Conservation (phyloP, 2,113 vertebrate genomes). For the Eretmochelys imbricata region DNA sequence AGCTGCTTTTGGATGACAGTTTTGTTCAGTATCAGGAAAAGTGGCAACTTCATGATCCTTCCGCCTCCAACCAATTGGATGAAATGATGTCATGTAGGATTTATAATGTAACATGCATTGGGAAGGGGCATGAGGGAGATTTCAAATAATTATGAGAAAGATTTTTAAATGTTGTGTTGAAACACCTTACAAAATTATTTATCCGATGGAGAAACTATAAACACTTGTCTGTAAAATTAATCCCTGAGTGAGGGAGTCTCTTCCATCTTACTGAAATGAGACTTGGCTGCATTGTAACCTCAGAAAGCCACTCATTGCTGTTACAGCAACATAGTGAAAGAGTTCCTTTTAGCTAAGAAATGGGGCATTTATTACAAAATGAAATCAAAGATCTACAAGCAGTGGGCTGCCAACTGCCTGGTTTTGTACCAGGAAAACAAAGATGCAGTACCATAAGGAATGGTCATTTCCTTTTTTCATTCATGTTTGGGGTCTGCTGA, state of each 20-base stretch:
- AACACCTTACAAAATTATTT: background rate
- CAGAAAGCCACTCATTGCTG: background rate
- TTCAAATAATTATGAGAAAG: background rate
- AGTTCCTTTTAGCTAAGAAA: background rate
- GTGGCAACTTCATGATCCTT: background rate
- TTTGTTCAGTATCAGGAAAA: background rate
- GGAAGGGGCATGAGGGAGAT: background rate
- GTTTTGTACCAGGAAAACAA: background rate
- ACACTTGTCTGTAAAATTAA: background rate
- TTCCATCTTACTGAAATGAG: background rate
- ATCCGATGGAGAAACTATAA: background rate
- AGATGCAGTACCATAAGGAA: background rate
- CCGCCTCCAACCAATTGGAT: background rate
- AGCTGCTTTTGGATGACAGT: slow-evolving; percentile 12
- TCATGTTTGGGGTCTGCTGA: background rate
- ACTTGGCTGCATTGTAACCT: background rate
- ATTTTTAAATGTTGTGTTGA: background rate
- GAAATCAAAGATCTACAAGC: background rate
- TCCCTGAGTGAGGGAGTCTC: background rate
- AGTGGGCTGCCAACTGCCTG: background rate
- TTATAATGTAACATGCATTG: background rate
- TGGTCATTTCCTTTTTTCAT: background rate
- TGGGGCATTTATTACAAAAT: background rate
- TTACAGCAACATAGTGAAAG: background rate
- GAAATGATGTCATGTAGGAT: background rate